Evolutionary conservation across 2,888 invertebrate species (phyloP), one percentile per base, ranked within the genome.

Genomic region (Petrolisthes manimaculis): DNA sequence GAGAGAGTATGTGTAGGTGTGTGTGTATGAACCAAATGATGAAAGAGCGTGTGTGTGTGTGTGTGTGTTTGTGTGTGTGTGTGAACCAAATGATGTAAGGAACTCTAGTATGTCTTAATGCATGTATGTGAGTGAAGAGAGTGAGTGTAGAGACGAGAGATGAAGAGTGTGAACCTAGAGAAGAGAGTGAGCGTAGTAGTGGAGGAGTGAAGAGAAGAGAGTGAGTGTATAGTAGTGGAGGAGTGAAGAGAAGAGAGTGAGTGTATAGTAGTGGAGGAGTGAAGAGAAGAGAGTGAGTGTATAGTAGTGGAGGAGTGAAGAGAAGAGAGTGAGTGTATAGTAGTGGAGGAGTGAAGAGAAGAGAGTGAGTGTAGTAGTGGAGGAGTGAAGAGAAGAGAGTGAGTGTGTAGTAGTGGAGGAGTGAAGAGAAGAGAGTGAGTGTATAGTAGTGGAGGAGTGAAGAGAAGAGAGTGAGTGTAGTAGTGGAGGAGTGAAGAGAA

Each of bases 21-120:
- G 85, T 14, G 78, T 75, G 85, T 24, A n/a, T 53, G 84, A 77
- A 21, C 53, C 6, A 54, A 21, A 51, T 37, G 5, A 51, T 12
- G 55, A n/a, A 18, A 53, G 54, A 18, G n/a, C 0, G 24, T 9
- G 37, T 8, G 37, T 24, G 61, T 21, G 21, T 8, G 56, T 54
- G 55, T 75, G 80, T 55, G 80, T 75, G 85, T 75, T 53, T 37
- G 80, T 75, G 78, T 53, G 77, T 77, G 78, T 55, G 80, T 75
- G 79, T 75, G 80, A 80, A 51, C 51, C 24, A 5, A n/a, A 21
- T 12, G 6, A 55, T 6, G 24, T 5, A 51, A 5, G 55, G 5
- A n/a, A 2, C 4, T 0, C 0, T 37, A 37, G 37, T 37, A 37
- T 61, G 12, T 61, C 24, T 12, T 6, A 6, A 61, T 6, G 61